Percentiles rank a stretch among this genome's conserved stretches.
These are phyloP conservation scores for Urophycis tenuis DNA, from an alignment of 2,797 vertebrate genomes.

Conservation along the genomic window DNA sequence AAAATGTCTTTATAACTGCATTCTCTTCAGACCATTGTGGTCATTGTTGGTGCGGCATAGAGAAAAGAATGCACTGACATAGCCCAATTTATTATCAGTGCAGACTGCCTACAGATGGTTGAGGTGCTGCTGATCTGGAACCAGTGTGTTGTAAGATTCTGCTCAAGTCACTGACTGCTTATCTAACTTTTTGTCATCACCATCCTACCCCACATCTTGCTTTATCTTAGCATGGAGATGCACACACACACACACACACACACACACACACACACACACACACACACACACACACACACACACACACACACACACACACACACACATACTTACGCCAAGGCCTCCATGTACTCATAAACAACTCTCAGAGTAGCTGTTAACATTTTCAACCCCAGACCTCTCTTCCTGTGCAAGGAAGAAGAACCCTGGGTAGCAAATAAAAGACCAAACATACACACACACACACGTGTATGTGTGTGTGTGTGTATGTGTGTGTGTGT, in stretches of 20 bases:
- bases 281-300: no score
- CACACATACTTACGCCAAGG: neutral
- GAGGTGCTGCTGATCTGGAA: neutral
- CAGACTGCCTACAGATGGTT: no score
- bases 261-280: no score
- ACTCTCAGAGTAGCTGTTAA: neutral
- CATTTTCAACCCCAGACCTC: neutral
- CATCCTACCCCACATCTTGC: no score
- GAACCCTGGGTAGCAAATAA: neutral
- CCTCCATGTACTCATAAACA: neutral
- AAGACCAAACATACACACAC: neutral
- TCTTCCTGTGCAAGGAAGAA: constrained; percentile 1
- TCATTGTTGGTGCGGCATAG: no score
- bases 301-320: neutral
- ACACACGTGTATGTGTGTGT: neutral
- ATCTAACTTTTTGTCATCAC: constrained; percentile 19
- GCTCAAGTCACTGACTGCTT: neutral
- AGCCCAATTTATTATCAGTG: no score
- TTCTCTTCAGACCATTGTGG: no score
- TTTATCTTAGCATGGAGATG: no score
- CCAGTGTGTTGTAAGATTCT: constrained; percentile 1
- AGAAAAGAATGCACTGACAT: no score
- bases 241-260: neutral
- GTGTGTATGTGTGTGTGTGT: constrained; percentile 3
- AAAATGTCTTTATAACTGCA: neutral